Base-by-base conservation (phyloP, 2,113 vertebrate genomes). In the Callopanchax toddi region DNA sequence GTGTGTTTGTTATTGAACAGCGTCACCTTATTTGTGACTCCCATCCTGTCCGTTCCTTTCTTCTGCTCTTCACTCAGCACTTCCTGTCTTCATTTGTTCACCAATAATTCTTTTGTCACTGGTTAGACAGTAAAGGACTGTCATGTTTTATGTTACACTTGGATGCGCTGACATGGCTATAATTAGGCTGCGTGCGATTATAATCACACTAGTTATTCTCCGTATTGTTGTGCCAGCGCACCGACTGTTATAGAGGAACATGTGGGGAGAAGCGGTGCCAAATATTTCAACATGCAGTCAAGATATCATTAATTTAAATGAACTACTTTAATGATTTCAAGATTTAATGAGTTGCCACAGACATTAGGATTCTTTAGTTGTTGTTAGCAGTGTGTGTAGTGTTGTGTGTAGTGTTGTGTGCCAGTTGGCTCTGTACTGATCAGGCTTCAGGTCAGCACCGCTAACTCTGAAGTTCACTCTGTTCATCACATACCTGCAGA, bases 1-100 rank as follows among this genome's bases (percentile, higher is more conserved):
- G 48, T 71, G 48, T 67, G 37, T 45, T 25, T 54, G 43, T 73
- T 60, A 34, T 66, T 52, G 74, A 53, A 52, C 51, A 66, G 50
- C 50, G 17, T 2, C 56, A 50, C 26, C 12, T 55, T 48, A 37
- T 51, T 50, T 50, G 37, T 45, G 26, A 18, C 44, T 62, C 26
- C 40, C 25, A 32, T 48, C 21, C 17, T 11, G 12, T 50, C 56
- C 29, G 3, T n/a, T 62, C 40, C 64, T 42, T 12, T 60, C 13
- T n/a, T 66, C 43, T 40, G n/a, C 22, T 40, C 51, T 18, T 34
- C 51, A 63, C 37, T 59, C 58, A 51, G 8, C n/a, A 12, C 22
- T 32, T 56, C 26, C 39, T 39, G 1, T 16, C 32, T 42, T 59
- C 5, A 54, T 42, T 39, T 69, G 23, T 65, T 29, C 11, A 23